These are phyloP conservation scores for Sebastes glaucus DNA, from an alignment of 2,797 vertebrate species.

Conservation along the genomic window DNA sequence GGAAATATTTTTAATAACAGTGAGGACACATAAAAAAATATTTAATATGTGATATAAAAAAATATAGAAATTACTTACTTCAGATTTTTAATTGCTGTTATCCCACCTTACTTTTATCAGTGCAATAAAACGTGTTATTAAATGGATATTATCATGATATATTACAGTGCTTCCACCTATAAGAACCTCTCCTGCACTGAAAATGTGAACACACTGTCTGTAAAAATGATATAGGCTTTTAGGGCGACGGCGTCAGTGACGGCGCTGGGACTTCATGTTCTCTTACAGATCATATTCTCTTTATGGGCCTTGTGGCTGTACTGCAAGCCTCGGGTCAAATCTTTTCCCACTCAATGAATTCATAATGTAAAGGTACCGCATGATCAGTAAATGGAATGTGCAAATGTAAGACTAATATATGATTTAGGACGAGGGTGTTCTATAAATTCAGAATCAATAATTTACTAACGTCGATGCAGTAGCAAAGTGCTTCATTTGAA, in stretches of 20 bases:
- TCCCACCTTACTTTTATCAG: background rate
- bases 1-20: background rate
- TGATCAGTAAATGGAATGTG: constrained; percentile 51
- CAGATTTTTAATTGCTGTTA: background rate
- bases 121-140: constrained; percentile 1
- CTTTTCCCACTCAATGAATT: constrained; percentile 33
- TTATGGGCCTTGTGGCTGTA: constrained; percentile 8
- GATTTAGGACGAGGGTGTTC: constrained; percentile 40
- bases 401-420: constrained; percentile 66
- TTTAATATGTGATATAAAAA: background rate
- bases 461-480: constrained; percentile 35
- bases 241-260: background rate
- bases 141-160: background rate
- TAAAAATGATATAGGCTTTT: constrained; percentile 7
- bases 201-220: background rate
- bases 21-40: background rate
- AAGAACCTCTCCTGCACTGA: background rate
- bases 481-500: background rate
- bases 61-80: background rate
- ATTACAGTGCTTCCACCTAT: background rate
- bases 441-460: constrained; percentile 55
- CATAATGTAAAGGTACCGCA: constrained; percentile 34
- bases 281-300: constrained; percentile 30
- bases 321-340: constrained; percentile 45
- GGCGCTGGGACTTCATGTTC: constrained; percentile 6